Evolutionary conservation across 92 coral and sea anemone genomes (phyloP).

Genomic region (Paragorgia papillata): DNA sequence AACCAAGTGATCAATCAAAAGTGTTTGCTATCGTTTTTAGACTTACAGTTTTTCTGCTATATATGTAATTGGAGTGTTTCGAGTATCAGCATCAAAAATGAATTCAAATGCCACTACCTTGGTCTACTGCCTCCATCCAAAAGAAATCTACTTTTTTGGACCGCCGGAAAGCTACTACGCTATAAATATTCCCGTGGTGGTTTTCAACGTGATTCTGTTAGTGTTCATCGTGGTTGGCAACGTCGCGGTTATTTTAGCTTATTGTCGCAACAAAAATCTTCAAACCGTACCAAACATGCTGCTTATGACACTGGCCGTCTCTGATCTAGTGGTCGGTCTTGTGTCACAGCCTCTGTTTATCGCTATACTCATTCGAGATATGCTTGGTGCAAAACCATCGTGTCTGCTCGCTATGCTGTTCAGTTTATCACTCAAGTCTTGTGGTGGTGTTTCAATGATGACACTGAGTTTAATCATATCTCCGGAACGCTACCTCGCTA

Average conservation of each 20-base stretch:
- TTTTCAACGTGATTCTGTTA: background rate
- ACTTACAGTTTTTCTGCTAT: too few species aligned
- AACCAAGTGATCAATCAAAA: too few species aligned
- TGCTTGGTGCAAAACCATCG: background rate
- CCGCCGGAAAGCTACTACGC: background rate
- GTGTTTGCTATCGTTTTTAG: too few species aligned
- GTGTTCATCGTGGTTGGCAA: constrained; percentile 15
- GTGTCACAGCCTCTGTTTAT: constrained; percentile 20
- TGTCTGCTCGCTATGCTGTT: constrained; percentile 20
- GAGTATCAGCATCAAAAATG: too few species aligned
- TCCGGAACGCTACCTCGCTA: constrained; percentile 15
- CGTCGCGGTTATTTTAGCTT: background rate
- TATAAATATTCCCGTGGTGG: background rate
- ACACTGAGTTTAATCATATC: constrained; percentile 20
- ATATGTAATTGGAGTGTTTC: too few species aligned
- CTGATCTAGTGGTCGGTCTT: constrained; percentile 6
- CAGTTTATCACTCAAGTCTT: background rate
- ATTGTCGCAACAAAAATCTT: constrained; percentile 6
- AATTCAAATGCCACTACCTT: background rate
- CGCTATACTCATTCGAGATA: constrained; percentile 7
- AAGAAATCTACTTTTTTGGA: constrained; percentile 5
- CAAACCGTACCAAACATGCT: constrained; percentile 34
- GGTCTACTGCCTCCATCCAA: constrained; percentile 13
- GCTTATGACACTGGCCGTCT: constrained; percentile 10
- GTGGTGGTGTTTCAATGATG: constrained; percentile 23